These are phyloP conservation scores for Cranoglanis bouderius DNA, from an alignment of 2,113 vertebrate species.

Conservation along the genomic window DNA sequence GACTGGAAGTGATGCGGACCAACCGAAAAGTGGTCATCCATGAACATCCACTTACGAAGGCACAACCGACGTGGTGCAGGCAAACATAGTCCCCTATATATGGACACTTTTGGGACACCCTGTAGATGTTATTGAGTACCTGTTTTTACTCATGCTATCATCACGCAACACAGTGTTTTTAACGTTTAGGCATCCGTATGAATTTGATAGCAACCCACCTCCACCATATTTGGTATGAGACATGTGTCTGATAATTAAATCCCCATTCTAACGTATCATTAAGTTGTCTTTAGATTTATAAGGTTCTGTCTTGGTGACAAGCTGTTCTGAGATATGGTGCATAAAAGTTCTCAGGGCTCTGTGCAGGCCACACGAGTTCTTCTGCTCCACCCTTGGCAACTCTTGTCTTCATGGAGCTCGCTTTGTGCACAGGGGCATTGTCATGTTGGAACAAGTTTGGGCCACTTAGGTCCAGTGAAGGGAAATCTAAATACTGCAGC, in stretches of 20 bases:
- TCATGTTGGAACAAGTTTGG: not conserved
- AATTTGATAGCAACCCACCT: constrained; percentile 23
- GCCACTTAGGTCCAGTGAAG: not conserved
- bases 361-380: not conserved
- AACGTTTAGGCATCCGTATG: not conserved
- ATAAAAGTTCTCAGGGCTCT: not conserved
- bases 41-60: too few relatives aligned
- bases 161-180: not conserved
- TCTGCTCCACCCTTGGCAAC: not conserved
- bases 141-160: not conserved
- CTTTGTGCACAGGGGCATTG: not conserved
- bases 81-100: too few relatives aligned
- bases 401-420: not conserved
- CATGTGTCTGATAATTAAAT: not conserved
- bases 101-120: too few relatives aligned
- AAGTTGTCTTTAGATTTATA: not conserved
- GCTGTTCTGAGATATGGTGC: not conserved
- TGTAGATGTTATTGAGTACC: not conserved
- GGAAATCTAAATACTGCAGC: not conserved
- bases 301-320: not conserved
- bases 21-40: too few relatives aligned
- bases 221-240: not conserved
- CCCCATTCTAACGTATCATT: not conserved
- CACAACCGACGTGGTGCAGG: too few relatives aligned
- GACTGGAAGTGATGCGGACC: too few relatives aligned